Evolutionary conservation across 1,140 invertebrate genomes (phyloP), one percentile per base, ranked within the genome.

Genomic region (Episyrphus balteatus): DNA sequence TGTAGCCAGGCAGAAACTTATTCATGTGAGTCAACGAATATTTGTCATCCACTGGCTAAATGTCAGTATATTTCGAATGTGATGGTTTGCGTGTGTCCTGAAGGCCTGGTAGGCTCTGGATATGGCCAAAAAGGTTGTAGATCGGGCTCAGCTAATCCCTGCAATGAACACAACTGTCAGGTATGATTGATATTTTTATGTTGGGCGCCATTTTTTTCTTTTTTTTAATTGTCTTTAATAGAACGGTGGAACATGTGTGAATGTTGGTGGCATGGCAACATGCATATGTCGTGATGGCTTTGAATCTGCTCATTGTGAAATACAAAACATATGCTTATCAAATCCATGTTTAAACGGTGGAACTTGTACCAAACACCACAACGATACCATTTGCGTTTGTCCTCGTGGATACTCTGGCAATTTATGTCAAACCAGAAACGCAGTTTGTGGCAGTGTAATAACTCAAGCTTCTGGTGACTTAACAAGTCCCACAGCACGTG

Each of bases 291-390:
- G 75, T 2, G 43, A 64, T 9, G 55, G 62, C 8, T 64, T 54
- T 34, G 51, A 17, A 2, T 58, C 56, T 1, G 49, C 57, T 12
- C 66, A 66, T 10, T 88, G 86, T 58, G 51, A 42, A 36, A 26
- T 53, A 3, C 43, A 52, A 5, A 72, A 83, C 59, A 66, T 70
- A 1, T 92, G 88, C 51, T 48, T 56, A 41, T 74, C 75, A 26
- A 83, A 81, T 68, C 88, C 88, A 0, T 92, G 89, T 59, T 62
- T 72, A 46, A 88, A 92, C 66, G 80, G 78, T 5, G 88, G 82
- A 3, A 76, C 74, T 8, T 92, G 89, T 58, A 3, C 8, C 21
- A 53, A 61, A 1, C 68, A 77, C 2, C 17, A 18, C 1, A 52
- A 72, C 78, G 59, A 46, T 8, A 58, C 49, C 18, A 49, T 46